Evolutionary conservation across 2,113 vertebrate species (phyloP), one percentile per base, ranked within the genome.

Genomic region (Python bivittatus): DNA sequence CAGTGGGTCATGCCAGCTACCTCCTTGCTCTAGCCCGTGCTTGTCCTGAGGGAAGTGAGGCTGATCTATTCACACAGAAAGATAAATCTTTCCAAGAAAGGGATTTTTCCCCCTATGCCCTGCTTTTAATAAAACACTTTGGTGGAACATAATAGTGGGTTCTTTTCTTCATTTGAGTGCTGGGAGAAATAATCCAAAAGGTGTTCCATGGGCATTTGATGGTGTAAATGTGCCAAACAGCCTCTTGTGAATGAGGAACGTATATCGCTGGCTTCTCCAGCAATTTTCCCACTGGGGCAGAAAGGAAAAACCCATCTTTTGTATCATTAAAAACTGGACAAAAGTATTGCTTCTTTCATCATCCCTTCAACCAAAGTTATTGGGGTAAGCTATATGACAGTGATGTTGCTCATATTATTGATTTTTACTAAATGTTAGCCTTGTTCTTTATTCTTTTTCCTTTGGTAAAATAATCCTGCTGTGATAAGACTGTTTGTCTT

Each of bases 1-100:
- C 90, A 84, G 92, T 42, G 58, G 60, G 92, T 96, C 93, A 33
- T 93, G 93, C 87, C 94, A 94, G 95, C 92, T 95, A 10, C 95
- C 94, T 96, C 97, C 94, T 94, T 90, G 0, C 84, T 13, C 64
- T 95, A 1, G 91, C 97, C 96, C 92, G 95, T 94, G 85, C 42
- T 90, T 92, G 93, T 92, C 95, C 93, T 92, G 72, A 90, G 94
- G 96, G 93, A 96, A 92, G 92, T 1, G 33, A 79, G 52, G 94
- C 95, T 97, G 96, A 97, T 96, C 97, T 95, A 97, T 97, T 96
- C 96, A 96, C 91, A 93, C 83, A 6, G 53, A 95, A 17, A 96
- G 95, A 95, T 93, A 94, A 85, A 84, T 48, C 68, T 88, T 89
- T 89, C 86, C 88, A 25, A 1, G 88, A 93, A 91, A 57, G 29